These are phyloP conservation scores for Microplitis mediator DNA, from an alignment of 1,140 invertebrate species.

Conservation along the genomic window DNA sequence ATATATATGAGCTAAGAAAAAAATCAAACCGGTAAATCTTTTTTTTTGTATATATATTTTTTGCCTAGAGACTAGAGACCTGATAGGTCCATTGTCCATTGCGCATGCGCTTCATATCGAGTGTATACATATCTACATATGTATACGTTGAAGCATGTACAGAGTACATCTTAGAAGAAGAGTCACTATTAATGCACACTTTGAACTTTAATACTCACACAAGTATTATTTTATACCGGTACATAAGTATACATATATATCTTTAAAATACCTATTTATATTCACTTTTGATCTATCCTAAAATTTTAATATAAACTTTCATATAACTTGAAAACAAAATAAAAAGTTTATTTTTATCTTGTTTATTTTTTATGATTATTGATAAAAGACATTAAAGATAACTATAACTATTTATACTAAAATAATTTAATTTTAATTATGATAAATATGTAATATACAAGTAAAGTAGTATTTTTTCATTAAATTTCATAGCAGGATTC, in stretches of 20 bases:
- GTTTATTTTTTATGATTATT: no score
- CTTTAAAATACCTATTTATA: background rate
- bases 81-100: background rate
- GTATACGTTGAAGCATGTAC: background rate
- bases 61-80: background rate
- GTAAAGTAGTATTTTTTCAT: no score
- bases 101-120: background rate
- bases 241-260: background rate
- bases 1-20: background rate
- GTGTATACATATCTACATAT: background rate
- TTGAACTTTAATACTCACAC: background rate
- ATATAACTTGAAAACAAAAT: no score
- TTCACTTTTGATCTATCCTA: no score
- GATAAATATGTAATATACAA: no score
- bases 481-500: no score
- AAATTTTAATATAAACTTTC: no score
- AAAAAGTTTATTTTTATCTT: no score
- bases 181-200: background rate
- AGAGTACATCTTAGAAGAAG: background rate
- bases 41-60: background rate
- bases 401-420: no score
- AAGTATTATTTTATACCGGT: background rate
- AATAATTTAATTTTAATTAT: no score
- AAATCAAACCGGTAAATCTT: constrained; percentile 18
- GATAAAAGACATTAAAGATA: no score